Base-by-base conservation (phyloP, 2,113 vertebrate genomes). In the Otocyon megalotis region DNA sequence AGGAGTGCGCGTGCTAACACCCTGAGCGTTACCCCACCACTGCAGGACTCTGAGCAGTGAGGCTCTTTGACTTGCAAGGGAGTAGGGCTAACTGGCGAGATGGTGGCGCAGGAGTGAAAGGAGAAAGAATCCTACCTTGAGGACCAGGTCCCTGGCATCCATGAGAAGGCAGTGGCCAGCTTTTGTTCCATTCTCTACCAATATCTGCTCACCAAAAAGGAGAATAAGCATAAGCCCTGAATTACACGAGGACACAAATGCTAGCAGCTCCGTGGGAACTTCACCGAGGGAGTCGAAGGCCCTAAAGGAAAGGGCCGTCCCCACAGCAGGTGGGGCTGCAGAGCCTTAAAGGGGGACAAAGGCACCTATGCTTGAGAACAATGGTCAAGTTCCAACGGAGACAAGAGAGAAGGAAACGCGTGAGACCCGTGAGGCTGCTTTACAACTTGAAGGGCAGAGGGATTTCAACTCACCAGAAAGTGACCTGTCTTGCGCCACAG, bases 151-250 rank as follows among this genome's bases (percentile, higher is more conserved):
- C 98, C 99, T 99, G 93, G 99, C 99, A 30, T 99, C 99, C 99
- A 99, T 99, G 3, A 99, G 98, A 72, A 99, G 98, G 92, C 98
- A 98, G 97, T 99, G 99, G 0, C 99, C 99, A 35, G 99, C 99
- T 97, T 99, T 99, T 69, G 99, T 99, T 77, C 99, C 99, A 32
- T 99, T 99, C 97, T 99, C 99, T 56, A 99, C 98, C 98, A 99
- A 95, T 20, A 99, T 98, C 99, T 99, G 90, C 72, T 93, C 28
- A 84, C 15, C 84, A 96, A 83, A 54, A 16, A 8, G 65, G 48
- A 69, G 62, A 90, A 35, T 19, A 85, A 56, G 58, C 28, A 43
- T 24, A 71, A 35, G 22, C 13, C 5, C 17, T 32, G 12, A 92
- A 67, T 69, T 58, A 83, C 28, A 58, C 2, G 26, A 87, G 88